phyloP scores from a whole-genome alignment of 2,113 vertebrate species.

The Callipepla californica region DNA sequence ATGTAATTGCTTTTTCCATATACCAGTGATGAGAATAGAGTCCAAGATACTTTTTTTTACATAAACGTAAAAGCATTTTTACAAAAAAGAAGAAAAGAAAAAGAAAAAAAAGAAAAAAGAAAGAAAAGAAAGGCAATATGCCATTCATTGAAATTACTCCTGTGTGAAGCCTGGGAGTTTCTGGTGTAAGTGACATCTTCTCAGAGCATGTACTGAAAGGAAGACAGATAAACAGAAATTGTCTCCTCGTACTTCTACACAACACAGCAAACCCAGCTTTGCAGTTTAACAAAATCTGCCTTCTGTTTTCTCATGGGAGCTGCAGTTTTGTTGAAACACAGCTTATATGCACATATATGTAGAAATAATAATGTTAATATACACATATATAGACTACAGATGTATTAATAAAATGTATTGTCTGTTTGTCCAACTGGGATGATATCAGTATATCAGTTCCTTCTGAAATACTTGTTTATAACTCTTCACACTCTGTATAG shows the following conservation, averaged over 20 bases:
- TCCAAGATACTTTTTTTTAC: conserved; percentile 9
- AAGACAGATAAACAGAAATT: conserved; percentile 9
- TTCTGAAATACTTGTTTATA: background rate
- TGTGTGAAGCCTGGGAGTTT: conserved; percentile 7
- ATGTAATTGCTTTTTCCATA: conserved; percentile 22
- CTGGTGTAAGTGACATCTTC: conserved; percentile 6
- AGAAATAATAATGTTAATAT: background rate
- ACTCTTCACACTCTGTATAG: background rate
- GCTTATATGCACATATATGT: background rate
- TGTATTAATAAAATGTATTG: background rate
- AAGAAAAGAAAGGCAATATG: background rate
- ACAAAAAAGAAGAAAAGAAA: background rate
- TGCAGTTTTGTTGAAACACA: background rate
- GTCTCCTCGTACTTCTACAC: background rate
- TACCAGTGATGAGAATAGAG: background rate
- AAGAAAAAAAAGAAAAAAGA: too few species aligned
- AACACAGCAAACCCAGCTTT: background rate
- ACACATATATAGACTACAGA: background rate
- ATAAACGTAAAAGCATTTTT: background rate
- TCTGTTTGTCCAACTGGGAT: background rate
- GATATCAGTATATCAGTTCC: background rate
- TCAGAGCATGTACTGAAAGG: background rate
- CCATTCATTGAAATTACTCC: conserved; percentile 5
- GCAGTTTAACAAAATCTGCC: background rate
- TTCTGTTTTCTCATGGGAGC: background rate